These are phyloP conservation scores for Cygnus olor DNA, from an alignment of 2,797 vertebrate genomes.

Conservation along the genomic window DNA sequence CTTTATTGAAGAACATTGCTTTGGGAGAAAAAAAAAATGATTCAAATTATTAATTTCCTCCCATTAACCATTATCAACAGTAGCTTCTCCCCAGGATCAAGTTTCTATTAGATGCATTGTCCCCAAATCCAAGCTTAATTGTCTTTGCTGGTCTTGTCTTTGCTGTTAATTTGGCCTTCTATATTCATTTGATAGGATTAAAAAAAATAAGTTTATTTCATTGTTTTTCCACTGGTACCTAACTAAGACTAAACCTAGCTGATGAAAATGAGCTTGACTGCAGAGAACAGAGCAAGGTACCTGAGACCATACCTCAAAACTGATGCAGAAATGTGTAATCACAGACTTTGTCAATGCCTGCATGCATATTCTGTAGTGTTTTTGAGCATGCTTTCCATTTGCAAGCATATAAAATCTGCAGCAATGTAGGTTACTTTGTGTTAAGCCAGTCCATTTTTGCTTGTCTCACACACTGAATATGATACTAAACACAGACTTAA, in stretches of 20 bases:
- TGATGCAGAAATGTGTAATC: background rate
- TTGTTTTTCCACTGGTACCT: background rate
- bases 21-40: background rate
- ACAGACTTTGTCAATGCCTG: background rate
- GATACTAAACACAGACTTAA: background rate
- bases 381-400: background rate
- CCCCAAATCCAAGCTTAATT: constrained; percentile 15
- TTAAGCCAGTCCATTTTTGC: background rate
- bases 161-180: constrained; percentile 21
- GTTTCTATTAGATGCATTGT: constrained; percentile 26
- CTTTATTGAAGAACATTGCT: constrained; percentile 5
- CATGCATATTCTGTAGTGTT: background rate
- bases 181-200: background rate
- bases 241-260: background rate
- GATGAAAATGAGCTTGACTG: background rate
- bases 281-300: background rate
- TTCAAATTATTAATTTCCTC: constrained; percentile 53
- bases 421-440: background rate
- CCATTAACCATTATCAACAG: constrained; percentile 14
- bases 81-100: background rate
- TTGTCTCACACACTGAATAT: background rate
- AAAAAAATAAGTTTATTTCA: background rate
- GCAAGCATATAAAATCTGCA: background rate
- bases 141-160: background rate
- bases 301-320: background rate